These are phyloP conservation scores for Macrophya annulata DNA, from an alignment of 2,888 invertebrate species.

Conservation along the genomic window DNA sequence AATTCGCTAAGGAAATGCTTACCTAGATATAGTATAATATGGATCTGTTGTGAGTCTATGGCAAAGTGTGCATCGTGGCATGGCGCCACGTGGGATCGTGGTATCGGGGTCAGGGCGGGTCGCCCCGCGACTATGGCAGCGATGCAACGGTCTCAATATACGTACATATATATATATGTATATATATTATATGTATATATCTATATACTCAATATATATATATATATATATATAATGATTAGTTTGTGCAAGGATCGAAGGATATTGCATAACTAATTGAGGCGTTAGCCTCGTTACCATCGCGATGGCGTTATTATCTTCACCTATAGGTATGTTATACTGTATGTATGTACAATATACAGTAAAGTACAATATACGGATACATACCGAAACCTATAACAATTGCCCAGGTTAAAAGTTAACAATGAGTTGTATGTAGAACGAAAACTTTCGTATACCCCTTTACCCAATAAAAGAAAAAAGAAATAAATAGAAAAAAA, in stretches of 20 bases:
- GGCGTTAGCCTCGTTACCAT: constrained; percentile 48
- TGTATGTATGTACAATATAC: background rate
- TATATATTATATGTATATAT: background rate
- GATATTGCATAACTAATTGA: constrained; percentile 57
- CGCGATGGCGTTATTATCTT: constrained; percentile 23
- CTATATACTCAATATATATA: background rate
- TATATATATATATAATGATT: constrained; percentile 23
- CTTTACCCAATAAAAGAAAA: too few relatives aligned
- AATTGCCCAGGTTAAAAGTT: too few relatives aligned
- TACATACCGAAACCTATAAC: too few relatives aligned
- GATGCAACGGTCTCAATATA: constrained; percentile 55
- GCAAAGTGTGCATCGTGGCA: constrained; percentile 30
- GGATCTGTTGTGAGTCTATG: background rate
- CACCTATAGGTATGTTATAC: background rate
- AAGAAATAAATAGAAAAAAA: too few relatives aligned
- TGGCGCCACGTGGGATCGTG: constrained; percentile 55
- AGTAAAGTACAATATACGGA: too few relatives aligned
- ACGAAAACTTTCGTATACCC: too few relatives aligned
- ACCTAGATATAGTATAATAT: constrained; percentile 37
- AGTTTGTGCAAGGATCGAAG: constrained; percentile 57
- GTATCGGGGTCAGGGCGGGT: constrained; percentile 59
- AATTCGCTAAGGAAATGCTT: constrained; percentile 6
- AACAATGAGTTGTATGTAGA: too few relatives aligned
- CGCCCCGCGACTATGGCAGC: constrained; percentile 37
- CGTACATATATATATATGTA: constrained; percentile 22